These are phyloP conservation scores for Promerops cafer DNA, from an alignment of 2,113 vertebrate species.

Conservation along the genomic window DNA sequence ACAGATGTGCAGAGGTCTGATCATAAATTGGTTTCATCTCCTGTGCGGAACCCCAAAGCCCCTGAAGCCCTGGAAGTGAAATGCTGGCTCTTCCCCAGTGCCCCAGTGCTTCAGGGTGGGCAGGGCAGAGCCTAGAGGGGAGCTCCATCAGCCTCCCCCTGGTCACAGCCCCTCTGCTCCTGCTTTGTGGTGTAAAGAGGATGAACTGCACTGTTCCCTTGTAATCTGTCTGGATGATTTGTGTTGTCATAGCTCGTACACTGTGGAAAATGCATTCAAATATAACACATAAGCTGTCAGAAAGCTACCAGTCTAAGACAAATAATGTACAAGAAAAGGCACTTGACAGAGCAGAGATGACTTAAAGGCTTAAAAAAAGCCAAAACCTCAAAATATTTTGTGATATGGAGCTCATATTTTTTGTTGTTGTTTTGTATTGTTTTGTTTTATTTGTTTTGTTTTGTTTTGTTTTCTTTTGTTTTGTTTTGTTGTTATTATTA, in stretches of 20 bases:
- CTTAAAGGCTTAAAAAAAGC: neutral
- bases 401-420: neutral
- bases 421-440: neutral
- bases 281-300: conserved; percentile 15
- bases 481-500: neutral
- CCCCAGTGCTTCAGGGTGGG: neutral
- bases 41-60: neutral
- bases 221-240: conserved; percentile 24
- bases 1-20: conserved; percentile 60
- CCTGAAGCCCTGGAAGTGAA: conserved; percentile 19
- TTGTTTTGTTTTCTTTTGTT: neutral
- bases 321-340: neutral
- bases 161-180: neutral
- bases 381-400: neutral
- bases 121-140: neutral
- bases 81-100: neutral
- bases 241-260: neutral
- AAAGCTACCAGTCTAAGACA: conserved; percentile 12
- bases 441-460: neutral
- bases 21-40: conserved; percentile 54
- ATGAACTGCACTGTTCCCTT: neutral
- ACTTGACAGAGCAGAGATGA: neutral
- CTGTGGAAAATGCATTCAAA: conserved; percentile 23
- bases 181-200: neutral
- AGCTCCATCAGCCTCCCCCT: neutral